Conservation (phyloP, 1,140 invertebrate species). For the Procambarus clarkii region DNA sequence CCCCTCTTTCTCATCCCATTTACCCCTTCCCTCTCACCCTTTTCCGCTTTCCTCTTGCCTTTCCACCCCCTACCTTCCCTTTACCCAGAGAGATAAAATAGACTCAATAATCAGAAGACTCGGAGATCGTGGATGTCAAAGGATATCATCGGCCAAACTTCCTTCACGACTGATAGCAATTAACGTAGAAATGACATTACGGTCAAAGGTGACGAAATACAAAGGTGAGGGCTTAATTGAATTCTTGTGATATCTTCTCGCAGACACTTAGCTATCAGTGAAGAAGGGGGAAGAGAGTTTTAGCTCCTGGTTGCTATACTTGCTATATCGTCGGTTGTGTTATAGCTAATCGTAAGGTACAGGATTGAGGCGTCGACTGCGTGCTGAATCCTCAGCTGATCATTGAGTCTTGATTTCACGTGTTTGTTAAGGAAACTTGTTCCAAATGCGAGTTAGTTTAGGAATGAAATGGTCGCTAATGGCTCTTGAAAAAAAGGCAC, state of each 20-base stretch:
- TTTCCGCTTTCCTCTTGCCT: neutral
- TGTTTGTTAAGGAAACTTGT: too few species aligned
- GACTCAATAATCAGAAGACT: neutral
- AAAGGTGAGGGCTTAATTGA: conserved; percentile 18
- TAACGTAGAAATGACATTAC: conserved; percentile 30
- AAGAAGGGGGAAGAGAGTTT: too few species aligned
- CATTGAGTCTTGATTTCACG: too few species aligned
- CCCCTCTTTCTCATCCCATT: neutral
- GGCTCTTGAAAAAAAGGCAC: too few species aligned
- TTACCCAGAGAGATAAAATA: neutral
- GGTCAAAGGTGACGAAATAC: conserved; percentile 17
- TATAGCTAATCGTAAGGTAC: too few species aligned
- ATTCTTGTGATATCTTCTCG: conserved; percentile 25
- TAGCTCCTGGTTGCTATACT: too few species aligned
- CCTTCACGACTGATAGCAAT: neutral
- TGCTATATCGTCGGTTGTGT: too few species aligned
- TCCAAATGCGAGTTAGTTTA: too few species aligned
- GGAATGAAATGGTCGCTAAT: too few species aligned
- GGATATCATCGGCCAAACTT: neutral
- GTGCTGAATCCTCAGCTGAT: too few species aligned
- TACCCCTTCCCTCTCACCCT: too few species aligned
- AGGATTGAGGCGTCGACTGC: too few species aligned
- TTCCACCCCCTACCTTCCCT: neutral
- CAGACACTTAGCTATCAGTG: neutral
- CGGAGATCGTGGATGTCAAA: neutral